Evolutionary conservation across 1,140 invertebrate species (phyloP).

Genomic region (Brachionus calyciflorus): DNA sequence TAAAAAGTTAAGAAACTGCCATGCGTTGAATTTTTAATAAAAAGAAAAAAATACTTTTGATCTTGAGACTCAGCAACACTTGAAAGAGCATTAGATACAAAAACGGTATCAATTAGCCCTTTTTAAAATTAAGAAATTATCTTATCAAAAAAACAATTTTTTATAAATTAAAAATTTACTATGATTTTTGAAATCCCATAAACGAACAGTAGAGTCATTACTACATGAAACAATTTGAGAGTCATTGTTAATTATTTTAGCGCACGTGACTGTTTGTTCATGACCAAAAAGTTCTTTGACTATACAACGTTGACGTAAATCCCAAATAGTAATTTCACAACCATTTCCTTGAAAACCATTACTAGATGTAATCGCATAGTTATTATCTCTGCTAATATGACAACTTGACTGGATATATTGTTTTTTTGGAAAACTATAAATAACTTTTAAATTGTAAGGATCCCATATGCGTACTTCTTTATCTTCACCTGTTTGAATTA

Average conservation of each 20-base stretch:
- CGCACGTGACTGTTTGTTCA: slow-evolving; percentile 25
- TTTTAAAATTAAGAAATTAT: background rate
- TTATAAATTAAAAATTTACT: background rate
- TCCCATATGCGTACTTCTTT: slow-evolving; percentile 59
- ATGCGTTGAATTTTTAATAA: too few relatives aligned
- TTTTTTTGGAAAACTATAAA: slow-evolving; percentile 55
- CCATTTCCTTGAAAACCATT: slow-evolving; percentile 59
- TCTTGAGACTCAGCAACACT: slow-evolving; percentile 19
- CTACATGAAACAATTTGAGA: slow-evolving; percentile 37
- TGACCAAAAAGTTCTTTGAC: slow-evolving; percentile 29
- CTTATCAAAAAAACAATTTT: background rate
- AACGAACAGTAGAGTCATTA: slow-evolving; percentile 41
- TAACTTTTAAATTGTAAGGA: slow-evolving; percentile 51
- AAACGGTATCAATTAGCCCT: background rate
- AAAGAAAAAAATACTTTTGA: background rate
- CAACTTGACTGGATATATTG: slow-evolving; percentile 59
- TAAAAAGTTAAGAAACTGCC: too few relatives aligned
- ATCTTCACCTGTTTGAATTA: slow-evolving; percentile 58
- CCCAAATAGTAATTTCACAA: slow-evolving; percentile 55
- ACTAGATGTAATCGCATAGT: slow-evolving; percentile 55
- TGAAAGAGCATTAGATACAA: background rate
- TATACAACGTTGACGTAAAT: slow-evolving; percentile 15
- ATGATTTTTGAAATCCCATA: slow-evolving; percentile 19
- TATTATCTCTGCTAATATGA: slow-evolving; percentile 54
- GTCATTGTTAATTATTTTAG: slow-evolving; percentile 14